Conservation (phyloP, 2,797 vertebrate genomes). For the Gallirallus australis region DNA sequence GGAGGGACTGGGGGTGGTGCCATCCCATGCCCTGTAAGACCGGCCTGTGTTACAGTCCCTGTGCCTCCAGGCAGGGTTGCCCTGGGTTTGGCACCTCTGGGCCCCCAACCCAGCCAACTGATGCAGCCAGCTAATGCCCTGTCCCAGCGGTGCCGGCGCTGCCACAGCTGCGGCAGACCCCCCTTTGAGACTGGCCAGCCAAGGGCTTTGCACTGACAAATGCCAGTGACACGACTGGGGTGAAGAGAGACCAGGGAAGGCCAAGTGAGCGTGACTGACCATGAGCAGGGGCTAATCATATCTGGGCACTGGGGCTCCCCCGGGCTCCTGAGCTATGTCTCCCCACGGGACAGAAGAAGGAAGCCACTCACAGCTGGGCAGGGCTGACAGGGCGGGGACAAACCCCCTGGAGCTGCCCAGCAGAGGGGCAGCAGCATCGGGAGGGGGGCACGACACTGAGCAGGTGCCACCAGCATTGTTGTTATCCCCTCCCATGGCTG, state of each 20-base stretch:
- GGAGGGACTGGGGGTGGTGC: background rate
- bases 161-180: rapidly evolving
- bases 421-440: background rate
- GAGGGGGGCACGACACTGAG: rapidly evolving
- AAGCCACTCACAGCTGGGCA: background rate
- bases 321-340: rapidly evolving
- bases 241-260: background rate
- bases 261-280: background rate
- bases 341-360: background rate
- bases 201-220: background rate
- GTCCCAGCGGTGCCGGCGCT: background rate
- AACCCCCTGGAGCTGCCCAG: background rate
- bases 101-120: too few relatives aligned
- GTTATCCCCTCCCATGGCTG: background rate
- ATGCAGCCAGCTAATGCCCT: too few relatives aligned
- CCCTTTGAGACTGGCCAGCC: rapidly evolving
- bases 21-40: rapidly evolving
- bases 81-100: background rate
- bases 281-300: background rate
- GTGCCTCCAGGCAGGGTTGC: rapidly evolving
- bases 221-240: too few relatives aligned
- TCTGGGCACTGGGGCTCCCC: background rate
- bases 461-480: background rate
- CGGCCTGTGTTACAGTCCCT: rapidly evolving
- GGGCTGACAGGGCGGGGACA: background rate